Evolutionary conservation across 1,140 invertebrate species (phyloP).

Genomic region (Drosophila virilis): DNA sequence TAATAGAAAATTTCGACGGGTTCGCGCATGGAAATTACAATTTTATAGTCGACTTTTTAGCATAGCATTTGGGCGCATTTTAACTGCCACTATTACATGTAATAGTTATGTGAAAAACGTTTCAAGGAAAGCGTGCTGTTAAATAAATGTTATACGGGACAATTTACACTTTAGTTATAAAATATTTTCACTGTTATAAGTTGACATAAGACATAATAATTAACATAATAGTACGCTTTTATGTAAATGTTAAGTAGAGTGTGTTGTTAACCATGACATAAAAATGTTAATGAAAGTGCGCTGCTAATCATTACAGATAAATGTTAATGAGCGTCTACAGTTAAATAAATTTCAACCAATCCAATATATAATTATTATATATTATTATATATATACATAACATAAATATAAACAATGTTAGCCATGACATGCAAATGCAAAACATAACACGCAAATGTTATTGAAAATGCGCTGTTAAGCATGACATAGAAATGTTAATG

Average conservation of each 20-base stretch:
- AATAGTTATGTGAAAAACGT: neutral
- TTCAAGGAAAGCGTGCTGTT: neutral
- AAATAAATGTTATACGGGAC: neutral
- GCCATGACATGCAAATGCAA: neutral
- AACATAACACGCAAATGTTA: neutral
- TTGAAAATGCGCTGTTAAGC: neutral
- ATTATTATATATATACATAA: too few species aligned
- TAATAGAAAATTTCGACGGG: constrained; percentile 11
- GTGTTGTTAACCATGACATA: too few species aligned
- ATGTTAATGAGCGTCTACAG: too few species aligned
- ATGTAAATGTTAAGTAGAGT: neutral
- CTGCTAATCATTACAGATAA: neutral
- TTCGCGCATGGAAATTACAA: constrained; percentile 21
- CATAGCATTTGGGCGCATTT: constrained; percentile 5
- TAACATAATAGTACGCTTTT: too few species aligned
- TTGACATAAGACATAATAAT: too few species aligned
- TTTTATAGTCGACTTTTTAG: constrained; percentile 18
- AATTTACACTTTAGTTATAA: too few species aligned
- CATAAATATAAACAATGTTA: too few species aligned
- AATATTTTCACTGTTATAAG: too few species aligned
- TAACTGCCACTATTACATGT: neutral
- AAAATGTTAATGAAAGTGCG: neutral
- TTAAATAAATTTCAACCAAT: too few species aligned
- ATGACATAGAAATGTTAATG: neutral
- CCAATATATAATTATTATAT: too few species aligned